Evolutionary conservation across 2,797 vertebrate species (phyloP).

Genomic region (Acrossocheilus wenchowensis): DNA sequence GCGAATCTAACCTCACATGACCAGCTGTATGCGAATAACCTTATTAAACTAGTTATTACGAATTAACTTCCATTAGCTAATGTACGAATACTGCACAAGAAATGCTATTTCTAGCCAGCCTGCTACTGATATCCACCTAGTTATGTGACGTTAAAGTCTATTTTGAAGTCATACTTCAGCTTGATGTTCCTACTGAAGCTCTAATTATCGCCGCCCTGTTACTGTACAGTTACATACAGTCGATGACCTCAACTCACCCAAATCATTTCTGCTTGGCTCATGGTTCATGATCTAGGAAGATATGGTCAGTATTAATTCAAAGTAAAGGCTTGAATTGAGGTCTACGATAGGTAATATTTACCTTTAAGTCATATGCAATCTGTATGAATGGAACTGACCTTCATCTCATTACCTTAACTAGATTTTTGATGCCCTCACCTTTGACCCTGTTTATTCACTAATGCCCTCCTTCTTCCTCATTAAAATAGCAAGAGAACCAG

Average conservation of each 20-base stretch:
- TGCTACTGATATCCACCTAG: constrained; percentile 1
- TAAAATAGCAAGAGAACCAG: constrained; percentile 17
- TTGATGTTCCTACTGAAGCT: constrained; percentile 14
- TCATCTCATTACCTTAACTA: constrained; percentile 35
- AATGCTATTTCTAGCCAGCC: background rate
- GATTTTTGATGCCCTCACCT: constrained; percentile 38
- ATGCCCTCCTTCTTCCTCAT: constrained; percentile 37
- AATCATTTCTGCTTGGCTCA: background rate
- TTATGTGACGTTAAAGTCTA: background rate
- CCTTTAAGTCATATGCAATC: constrained; percentile 14
- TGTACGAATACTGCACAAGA: constrained; percentile 2
- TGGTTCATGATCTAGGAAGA: constrained; percentile 4
- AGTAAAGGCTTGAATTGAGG: background rate
- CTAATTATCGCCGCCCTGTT: constrained; percentile 5
- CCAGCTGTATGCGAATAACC: background rate
- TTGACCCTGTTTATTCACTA: constrained; percentile 42
- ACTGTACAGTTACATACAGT: background rate
- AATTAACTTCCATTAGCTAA: constrained; percentile 20
- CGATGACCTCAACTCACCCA: constrained; percentile 14
- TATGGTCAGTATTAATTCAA: constrained; percentile 8
- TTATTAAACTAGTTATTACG: background rate
- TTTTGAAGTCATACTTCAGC: constrained; percentile 18
- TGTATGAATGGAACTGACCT: constrained; percentile 19
- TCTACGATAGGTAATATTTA: constrained; percentile 18
- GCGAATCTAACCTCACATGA: background rate